Evolutionary conservation across 2,888 invertebrate species (phyloP), one percentile per base, ranked within the genome.

Genomic region (Ormia ochracea): DNA sequence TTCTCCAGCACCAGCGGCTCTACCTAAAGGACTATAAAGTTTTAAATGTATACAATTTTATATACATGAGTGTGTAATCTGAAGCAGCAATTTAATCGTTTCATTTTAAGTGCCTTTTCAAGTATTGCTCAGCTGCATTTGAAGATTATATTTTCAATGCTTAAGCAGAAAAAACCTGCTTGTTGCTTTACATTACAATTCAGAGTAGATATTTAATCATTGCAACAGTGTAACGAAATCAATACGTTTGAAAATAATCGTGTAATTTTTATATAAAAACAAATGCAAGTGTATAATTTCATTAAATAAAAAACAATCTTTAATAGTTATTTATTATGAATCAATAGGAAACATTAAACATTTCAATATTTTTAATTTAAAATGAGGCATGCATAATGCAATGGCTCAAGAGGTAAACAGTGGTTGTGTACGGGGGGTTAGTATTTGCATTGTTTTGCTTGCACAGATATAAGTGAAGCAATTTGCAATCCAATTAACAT

Each of bases 401-500:
- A 23, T n/a, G 36, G 9, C 10, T 5, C 1, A 1, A 4, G 5
- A 10, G 41, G 26, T n/a, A n/a, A n/a, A n/a, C n/a, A 21, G 14
- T 1, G 23, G 14, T 3, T 4, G 3, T 12, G 45, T 4, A 23
- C 26, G 23, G n/a, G 26, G 23, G 28, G 59, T 19, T 59, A 28
- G 31, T n/a, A n/a, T n/a, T 28, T 52, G 28, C 36, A n/a, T 38
- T 14, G 38, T 7, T 38, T n/a, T 38, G 36, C 23, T 38, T 7
- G 9, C 10, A 38, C 23, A 58, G 9, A 58, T 31, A 66, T 70
- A 66, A 66, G 75, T 75, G 41, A 50, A 75, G 70, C 52, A 75
- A 59, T 65, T 61, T 43, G 31, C 69, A 79, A 79, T 79, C 79
- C 79, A 79, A 79, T 75, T 79, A 79, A 79, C 74, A 66, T 74